Base-by-base conservation (phyloP, 2,797 vertebrate genomes). In the Microctenopoma lineatum region DNA sequence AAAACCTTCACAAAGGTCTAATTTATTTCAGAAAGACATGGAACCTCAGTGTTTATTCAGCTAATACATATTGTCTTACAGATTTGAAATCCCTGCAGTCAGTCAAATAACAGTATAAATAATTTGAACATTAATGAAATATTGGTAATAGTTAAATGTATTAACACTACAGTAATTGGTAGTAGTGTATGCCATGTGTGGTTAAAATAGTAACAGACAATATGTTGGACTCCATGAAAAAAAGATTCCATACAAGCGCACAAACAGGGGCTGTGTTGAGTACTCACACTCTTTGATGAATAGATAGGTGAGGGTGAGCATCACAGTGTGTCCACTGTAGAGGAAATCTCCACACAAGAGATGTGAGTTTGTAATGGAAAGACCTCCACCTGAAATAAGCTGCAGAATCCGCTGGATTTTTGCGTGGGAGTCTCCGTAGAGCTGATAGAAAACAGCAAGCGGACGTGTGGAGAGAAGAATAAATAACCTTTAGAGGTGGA, bases 201-300 rank as follows among this genome's bases (percentile, higher is more conserved):
- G 58, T 65, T 12, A 55, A 57, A 58, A 57, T 50, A 70, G 45
- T 74, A 66, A 78, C 29, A 58, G 39, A 60, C 5, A 58, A 36
- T 47, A 42, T 48, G 4, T 16, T 69, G 12, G 1, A 44, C 6
- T 73, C 69, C 27, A 84, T 81, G 25, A 0, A 59, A 59, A 66
- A 66, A 73, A 70, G 18, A 68, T 79, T 84, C 50, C 47, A 42
- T 27, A 32, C 32, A 61, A 27, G 42, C 47, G 59, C 52, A 44
- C 26, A 65, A 70, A 71, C 57, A 62, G 65, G n/a, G 6, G 60
- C 16, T 59, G 50, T 25, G 63, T 67, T 52, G 34, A 53, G 44
- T 77, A 92, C 97, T 96, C 90, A 99, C 98, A 99, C 91, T 99
- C 97, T 82, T 98, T 98, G 89, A 98, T 98, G 93, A 99, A 99